Percentiles rank a stretch among this genome's conserved stretches.
Conservation (phyloP, 2,797 vertebrate genomes). For the Orestias chungarensis region DNA sequence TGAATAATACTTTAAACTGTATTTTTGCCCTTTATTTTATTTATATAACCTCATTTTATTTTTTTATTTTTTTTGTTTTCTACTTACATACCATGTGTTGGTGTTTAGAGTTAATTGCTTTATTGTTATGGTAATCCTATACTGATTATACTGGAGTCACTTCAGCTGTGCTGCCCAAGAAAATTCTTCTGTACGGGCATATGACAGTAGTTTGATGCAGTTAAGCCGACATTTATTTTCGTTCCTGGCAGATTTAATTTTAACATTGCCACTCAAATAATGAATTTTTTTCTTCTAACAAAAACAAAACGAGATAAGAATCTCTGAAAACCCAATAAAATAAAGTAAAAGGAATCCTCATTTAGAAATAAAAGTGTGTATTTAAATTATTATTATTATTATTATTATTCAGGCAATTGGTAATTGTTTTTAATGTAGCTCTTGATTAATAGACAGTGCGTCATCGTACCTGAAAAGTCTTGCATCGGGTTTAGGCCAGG, state of each 20-base stretch:
- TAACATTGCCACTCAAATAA: background rate
- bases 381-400: too few relatives aligned
- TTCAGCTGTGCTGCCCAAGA: too few relatives aligned
- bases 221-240: background rate
- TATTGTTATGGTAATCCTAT: too few relatives aligned
- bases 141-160: too few relatives aligned
- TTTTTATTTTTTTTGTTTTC: too few relatives aligned
- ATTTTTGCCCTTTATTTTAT: background rate
- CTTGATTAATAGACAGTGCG: background rate
- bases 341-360: too few relatives aligned
- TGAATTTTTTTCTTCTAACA: background rate
- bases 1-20: background rate
- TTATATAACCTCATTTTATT: background rate
- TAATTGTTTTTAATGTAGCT: too few relatives aligned
- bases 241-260: background rate
- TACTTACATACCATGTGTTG: too few relatives aligned
- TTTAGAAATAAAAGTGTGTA: too few relatives aligned
- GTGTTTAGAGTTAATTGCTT: too few relatives aligned
- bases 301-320: background rate
- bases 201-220: background rate
- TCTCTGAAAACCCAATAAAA: background rate
- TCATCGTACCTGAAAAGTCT: constrained; percentile 64
- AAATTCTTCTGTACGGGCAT: background rate
- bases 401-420: too few relatives aligned
- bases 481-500: constrained; percentile 54